Percentiles rank a stretch among this genome's conserved stretches.
Evolutionary conservation across 2,888 invertebrate species (phyloP).

Genomic region (Drosophila macrospina): DNA sequence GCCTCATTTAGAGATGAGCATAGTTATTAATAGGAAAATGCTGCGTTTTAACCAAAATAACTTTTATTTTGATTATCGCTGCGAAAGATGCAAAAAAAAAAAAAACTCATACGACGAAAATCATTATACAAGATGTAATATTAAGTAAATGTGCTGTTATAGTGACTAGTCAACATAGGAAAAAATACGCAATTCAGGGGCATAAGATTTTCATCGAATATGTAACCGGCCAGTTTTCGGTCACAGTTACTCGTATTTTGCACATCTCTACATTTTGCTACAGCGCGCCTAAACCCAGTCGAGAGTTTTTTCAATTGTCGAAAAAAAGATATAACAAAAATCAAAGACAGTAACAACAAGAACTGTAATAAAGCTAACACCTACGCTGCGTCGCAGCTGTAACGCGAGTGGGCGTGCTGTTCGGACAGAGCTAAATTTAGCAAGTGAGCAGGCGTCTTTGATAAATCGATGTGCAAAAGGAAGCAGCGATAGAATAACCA

Average conservation of each 20-base stretch:
- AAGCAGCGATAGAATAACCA: conserved; percentile 31
- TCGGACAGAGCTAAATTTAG: conserved; percentile 52
- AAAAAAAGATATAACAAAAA: conserved; percentile 18
- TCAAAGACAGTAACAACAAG: conserved; percentile 3
- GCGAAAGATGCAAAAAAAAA: no score
- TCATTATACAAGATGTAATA: no score
- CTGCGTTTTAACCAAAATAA: neutral
- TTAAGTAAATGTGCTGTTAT: neutral
- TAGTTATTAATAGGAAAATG: conserved; percentile 2
- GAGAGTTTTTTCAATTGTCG: conserved; percentile 13
- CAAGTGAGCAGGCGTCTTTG: conserved; percentile 55
- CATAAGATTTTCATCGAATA: neutral
- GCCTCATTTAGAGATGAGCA: conserved; percentile 34
- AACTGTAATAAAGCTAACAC: conserved; percentile 5
- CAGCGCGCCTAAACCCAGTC: conserved; percentile 27
- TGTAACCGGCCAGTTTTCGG: neutral
- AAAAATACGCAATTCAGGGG: neutral
- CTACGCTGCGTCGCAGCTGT: conserved; percentile 12
- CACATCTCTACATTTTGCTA: conserved; percentile 31
- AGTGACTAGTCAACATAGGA: neutral
- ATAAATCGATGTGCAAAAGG: conserved; percentile 72
- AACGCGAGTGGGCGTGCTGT: conserved; percentile 41
- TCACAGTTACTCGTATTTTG: conserved; percentile 5
- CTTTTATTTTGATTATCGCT: neutral
- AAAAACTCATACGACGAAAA: no score